Base-by-base conservation (phyloP, 1,140 invertebrate genomes). In the Pogonomyrmex barbatus region DNA sequence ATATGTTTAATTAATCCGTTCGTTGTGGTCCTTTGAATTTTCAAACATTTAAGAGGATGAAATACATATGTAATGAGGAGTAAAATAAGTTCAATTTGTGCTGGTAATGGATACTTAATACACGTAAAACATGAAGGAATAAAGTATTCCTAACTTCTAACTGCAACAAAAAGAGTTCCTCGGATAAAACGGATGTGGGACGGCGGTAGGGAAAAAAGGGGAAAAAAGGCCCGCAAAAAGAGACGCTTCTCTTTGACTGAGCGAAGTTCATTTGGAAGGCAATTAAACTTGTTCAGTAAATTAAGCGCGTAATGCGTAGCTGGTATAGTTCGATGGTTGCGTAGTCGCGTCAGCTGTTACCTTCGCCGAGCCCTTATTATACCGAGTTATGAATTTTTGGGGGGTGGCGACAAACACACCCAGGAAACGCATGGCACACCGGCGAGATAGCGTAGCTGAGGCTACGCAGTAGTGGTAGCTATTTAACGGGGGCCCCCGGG, bases 271-370 rank as follows among this genome's bases (percentile, higher is more conserved):
- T 71, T 77, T 68, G 73, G 63, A 50, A 60, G 65, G 71, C 87
- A 88, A 89, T 88, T 89, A 88, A 85, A 88, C 67, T 88, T 81
- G 58, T 81, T 88, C 87, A 68, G 76, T 78, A 85, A 85, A 86
- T 88, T 81, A 89, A 85, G 24, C 84, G 63, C 58, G 36, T n/a
- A 33, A 33, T 47, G 17, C 30, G 39, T 33, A 67, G 56, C 71
- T 5, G 56, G 73, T 79, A 76, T 79, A 71, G 50, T 82, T 82
- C 78, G 82, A 88, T 88, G 88, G 84, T 88, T 81, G 88, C 71
- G 68, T n/a, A 75, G 70, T 68, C 12, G 87, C 87, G 76, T 89
- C 87, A 88, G 83, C 76, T 88, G 75, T 77, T 83, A 62, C 47
- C 33, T 54, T 65, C 45, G 54, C 42, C 50, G 36, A 52, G 71